Percentiles rank a stretch among this genome's conserved stretches.
Conservation (phyloP, 2,888 invertebrate species). For the Lasioglossum villosulum region DNA sequence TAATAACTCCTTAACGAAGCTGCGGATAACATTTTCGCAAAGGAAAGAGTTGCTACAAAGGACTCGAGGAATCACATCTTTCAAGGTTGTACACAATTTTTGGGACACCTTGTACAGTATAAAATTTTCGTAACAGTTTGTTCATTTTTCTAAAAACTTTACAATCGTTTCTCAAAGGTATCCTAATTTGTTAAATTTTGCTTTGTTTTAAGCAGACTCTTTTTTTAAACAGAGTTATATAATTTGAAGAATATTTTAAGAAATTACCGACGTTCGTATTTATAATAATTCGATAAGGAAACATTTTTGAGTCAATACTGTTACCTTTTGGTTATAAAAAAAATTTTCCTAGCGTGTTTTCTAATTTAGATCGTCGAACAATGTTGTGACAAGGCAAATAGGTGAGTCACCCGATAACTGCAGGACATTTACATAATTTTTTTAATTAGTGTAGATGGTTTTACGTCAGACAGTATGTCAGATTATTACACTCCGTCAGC, state of each 20-base stretch:
- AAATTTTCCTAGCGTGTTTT: background rate
- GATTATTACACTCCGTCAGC: conserved; percentile 13
- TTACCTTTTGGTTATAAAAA: no score
- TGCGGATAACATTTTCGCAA: no score
- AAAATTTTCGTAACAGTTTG: background rate
- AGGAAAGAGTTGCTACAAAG: no score
- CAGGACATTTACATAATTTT: background rate
- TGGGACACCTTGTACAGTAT: background rate
- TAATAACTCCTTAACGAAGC: no score
- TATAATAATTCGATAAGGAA: no score
- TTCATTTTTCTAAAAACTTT: background rate
- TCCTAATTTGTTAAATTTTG: background rate
- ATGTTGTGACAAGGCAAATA: background rate
- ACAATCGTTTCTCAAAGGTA: background rate
- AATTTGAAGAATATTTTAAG: background rate
- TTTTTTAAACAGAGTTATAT: background rate
- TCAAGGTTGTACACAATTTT: no score
- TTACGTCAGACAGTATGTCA: background rate
- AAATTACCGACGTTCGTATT: background rate
- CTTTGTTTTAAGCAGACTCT: background rate
- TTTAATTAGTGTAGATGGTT: background rate
- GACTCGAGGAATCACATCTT: no score
- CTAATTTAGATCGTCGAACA: background rate
- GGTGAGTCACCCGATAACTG: background rate
- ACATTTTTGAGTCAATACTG: background rate